phyloP scores from a whole-genome alignment of 2,797 vertebrate species.

The Leptodactylus fallax region DNA sequence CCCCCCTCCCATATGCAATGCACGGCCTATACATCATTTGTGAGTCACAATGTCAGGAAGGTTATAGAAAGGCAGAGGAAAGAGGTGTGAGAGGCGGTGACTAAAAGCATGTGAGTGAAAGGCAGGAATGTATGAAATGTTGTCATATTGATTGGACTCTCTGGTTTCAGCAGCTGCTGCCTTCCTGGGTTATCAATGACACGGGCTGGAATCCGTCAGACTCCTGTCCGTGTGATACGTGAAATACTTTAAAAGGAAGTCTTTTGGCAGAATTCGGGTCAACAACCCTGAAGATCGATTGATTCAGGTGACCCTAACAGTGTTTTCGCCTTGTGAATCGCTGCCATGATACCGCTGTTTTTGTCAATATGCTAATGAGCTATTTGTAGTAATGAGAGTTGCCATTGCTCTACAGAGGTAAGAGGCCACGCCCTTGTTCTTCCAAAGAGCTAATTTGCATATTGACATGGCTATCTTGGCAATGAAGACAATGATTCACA shows the following conservation, averaged over 20 bases:
- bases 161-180: slow-evolving; percentile 54
- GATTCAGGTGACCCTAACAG: too few species aligned
- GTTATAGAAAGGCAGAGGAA: slow-evolving; percentile 37
- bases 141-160: slow-evolving; percentile 52
- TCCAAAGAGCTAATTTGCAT: too few species aligned
- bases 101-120: slow-evolving; percentile 25
- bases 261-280: too few species aligned
- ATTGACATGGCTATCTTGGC: too few species aligned
- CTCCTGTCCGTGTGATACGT: background rate
- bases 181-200: slow-evolving; percentile 44
- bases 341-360: too few species aligned
- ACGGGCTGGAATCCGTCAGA: slow-evolving; percentile 3
- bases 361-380: too few species aligned
- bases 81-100: slow-evolving; percentile 24
- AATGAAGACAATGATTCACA: too few species aligned
- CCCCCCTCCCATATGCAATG: background rate
- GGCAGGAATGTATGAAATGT: slow-evolving; percentile 47
- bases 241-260: background rate
- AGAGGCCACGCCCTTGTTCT: too few species aligned
- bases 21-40: background rate
- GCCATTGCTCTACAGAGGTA: too few species aligned
- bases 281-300: too few species aligned
- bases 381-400: too few species aligned
- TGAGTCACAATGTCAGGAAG: slow-evolving; percentile 27
- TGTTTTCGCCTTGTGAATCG: too few species aligned